Evolutionary conservation across 2,888 invertebrate genomes (phyloP), one percentile per base, ranked within the genome.

Genomic region (Xestia rhomboidea): DNA sequence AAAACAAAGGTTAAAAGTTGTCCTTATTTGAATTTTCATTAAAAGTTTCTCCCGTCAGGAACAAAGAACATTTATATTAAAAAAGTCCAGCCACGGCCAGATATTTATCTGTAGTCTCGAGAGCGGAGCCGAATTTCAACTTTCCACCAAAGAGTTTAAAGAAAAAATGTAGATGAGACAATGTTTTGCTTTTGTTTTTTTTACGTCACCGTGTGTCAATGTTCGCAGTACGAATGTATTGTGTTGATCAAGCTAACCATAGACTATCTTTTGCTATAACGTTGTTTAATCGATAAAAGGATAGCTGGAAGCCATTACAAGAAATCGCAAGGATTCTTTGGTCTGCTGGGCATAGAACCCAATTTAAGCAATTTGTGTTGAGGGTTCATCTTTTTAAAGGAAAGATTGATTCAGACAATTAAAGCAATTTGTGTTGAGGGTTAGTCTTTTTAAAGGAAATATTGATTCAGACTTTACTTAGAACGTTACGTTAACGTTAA

Each of bases 61-160:
- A 96, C 96, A 96, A 96, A 96, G 96, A 96, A 96, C 96, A 96
- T 96, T 96, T 96, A 96, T 96, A 96, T 96, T 96, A 96, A 96
- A 96, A 96, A 96, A 96, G 94, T 96, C 96, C 92, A 93, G 93
- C 94, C 94, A 91, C 94, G 95, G 95, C 95, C 96, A 96, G 96
- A 96, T 96, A 96, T 96, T 96, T 96, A 96, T 96, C 96, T 95
- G 95, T 95, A 95, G 96, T 96, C 96, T 95, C 95, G 95, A 95
- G 95, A 95, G 95, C 94, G 94, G 93, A 91, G 94, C 95, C 94
- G 93, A 95, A 96, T 94, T 95, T 95, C 92, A 93, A 95, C 96
- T 96, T 92, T 95, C 82, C 84, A 70, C 10, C 93, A 94, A 76
- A 94, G 95, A 95, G 78, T 84, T 82, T 86, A 66, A 62, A 75